Evolutionary conservation across 92 coral and sea anemone genomes (phyloP).

Genomic region (Epizoanthus stellaris): DNA sequence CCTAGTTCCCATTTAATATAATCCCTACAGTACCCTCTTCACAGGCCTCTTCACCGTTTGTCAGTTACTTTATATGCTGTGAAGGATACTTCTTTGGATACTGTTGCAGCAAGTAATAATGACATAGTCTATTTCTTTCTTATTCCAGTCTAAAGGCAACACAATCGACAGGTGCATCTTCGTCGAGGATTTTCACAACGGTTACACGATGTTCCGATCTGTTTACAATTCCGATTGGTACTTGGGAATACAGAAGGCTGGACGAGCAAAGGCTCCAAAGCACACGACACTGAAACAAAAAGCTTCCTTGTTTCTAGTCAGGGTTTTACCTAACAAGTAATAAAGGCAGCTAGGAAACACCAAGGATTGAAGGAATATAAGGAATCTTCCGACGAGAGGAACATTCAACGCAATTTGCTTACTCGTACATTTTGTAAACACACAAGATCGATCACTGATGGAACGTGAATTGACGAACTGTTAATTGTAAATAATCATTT

Average conservation of each 20-base stretch:
- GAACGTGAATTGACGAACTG: no score
- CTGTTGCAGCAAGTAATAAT: background rate
- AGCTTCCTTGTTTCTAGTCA: conserved; percentile 18
- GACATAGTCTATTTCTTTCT: background rate
- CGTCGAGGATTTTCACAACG: conserved; percentile 49
- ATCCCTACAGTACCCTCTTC: conserved; percentile 14
- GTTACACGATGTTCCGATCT: conserved; percentile 59
- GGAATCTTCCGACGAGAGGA: no score
- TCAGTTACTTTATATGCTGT: background rate
- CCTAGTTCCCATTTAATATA: conserved; percentile 54
- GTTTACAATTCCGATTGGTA: conserved; percentile 50
- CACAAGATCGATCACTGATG: no score
- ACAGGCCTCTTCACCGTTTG: background rate
- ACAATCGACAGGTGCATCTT: conserved; percentile 51
- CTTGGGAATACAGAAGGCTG: conserved; percentile 54
- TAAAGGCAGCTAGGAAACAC: no score
- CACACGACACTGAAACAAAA: conserved; percentile 27
- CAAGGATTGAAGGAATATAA: no score
- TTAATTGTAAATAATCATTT: no score
- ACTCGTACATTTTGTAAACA: no score
- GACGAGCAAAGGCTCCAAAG: conserved; percentile 40
- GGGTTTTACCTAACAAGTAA: background rate
- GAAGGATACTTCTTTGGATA: background rate
- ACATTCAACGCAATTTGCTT: no score
- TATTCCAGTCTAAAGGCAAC: conserved; percentile 52